Conservation (phyloP, 2,888 invertebrate genomes). For the Choristoneura rosaceana region DNA sequence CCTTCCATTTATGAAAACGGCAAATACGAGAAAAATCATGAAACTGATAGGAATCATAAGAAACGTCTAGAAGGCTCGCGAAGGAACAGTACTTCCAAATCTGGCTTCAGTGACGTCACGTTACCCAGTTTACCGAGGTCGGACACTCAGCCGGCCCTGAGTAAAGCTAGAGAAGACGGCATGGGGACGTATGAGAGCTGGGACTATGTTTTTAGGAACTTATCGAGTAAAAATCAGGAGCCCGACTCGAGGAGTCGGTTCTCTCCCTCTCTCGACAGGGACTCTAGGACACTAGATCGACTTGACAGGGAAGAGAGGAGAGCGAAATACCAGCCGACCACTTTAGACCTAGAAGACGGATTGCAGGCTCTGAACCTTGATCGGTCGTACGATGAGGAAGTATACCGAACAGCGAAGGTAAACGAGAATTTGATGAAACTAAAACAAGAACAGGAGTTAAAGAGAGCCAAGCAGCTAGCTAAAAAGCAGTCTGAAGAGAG, state of each 20-base stretch:
- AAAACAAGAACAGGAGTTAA: constrained; percentile 74
- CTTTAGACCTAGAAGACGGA: constrained; percentile 84
- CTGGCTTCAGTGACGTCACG: constrained; percentile 74
- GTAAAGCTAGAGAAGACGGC: constrained; percentile 87
- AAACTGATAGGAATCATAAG: constrained; percentile 60
- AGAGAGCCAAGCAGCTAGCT: constrained; percentile 66
- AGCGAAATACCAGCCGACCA: constrained; percentile 78
- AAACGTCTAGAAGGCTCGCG: constrained; percentile 63
- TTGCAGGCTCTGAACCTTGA: constrained; percentile 82
- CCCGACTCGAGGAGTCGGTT: constrained; percentile 89
- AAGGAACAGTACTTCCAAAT: constrained; percentile 73
- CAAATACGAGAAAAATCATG: constrained; percentile 66
- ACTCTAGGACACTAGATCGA: constrained; percentile 77
- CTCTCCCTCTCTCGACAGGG: constrained; percentile 78
- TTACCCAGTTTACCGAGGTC: constrained; percentile 77
- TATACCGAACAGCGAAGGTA: constrained; percentile 80
- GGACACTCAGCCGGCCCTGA: constrained; percentile 78
- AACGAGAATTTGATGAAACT: constrained; percentile 80
- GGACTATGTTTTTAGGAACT: constrained; percentile 92
- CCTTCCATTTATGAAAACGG: constrained; percentile 75
- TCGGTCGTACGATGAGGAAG: constrained; percentile 73
- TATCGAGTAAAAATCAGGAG: constrained; percentile 90
- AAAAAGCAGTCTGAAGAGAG: constrained; percentile 70
- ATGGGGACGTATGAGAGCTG: constrained; percentile 90
- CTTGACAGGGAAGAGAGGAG: constrained; percentile 76